Conservation (phyloP, 2,113 vertebrate genomes). For the Dendropsophus ebraccatus region DNA sequence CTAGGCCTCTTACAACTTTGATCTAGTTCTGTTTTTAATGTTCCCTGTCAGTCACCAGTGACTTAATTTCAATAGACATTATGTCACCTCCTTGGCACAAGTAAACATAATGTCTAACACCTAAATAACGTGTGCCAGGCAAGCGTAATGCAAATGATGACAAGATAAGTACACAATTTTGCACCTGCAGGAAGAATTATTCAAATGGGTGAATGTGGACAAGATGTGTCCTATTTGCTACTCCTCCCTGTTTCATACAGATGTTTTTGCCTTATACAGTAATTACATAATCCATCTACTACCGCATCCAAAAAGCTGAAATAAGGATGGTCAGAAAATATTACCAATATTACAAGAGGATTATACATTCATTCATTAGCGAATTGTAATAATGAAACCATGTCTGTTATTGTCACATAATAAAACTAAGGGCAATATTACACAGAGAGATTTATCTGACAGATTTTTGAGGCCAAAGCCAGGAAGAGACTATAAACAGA, state of each 20-base stretch:
- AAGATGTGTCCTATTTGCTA: conserved; percentile 48
- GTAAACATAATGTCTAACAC: conserved; percentile 75
- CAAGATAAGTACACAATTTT: conserved; percentile 71
- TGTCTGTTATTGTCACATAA: not conserved
- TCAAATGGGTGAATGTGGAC: conserved; percentile 47
- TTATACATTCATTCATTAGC: not conserved
- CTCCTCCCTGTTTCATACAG: conserved; percentile 51
- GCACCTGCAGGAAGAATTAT: conserved; percentile 37
- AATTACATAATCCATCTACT: conserved; percentile 27
- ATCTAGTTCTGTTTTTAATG: conserved; percentile 70
- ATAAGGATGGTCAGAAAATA: not conserved
- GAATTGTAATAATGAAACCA: not conserved
- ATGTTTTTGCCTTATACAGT: conserved; percentile 18
- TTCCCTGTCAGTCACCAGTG: conserved; percentile 66
- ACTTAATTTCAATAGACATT: conserved; percentile 75
- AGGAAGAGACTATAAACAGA: no score
- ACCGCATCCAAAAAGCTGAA: conserved; percentile 8
- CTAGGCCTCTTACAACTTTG: conserved; percentile 62
- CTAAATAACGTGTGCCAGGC: conserved; percentile 32
- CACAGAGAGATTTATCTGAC: no score
- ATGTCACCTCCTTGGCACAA: conserved; percentile 72
- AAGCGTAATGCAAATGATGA: conserved; percentile 48
- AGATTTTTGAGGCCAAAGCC: no score
- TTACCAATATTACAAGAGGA: conserved; percentile 1
- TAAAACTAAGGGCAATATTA: no score